Evolutionary conservation across 2,797 vertebrate genomes (phyloP).

Genomic region (Ataeniobius toweri): DNA sequence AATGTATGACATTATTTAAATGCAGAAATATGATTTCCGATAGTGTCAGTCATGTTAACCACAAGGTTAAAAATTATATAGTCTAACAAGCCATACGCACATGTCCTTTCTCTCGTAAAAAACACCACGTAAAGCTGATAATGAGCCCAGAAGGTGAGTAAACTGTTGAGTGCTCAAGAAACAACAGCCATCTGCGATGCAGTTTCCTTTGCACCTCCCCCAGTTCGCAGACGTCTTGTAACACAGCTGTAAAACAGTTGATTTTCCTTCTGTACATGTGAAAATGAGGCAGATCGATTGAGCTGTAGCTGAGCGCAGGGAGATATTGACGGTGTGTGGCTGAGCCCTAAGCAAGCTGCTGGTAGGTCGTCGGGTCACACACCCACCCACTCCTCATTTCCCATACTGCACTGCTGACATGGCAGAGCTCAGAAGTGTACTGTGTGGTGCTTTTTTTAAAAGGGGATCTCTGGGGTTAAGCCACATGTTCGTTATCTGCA

Average conservation of each 20-base stretch:
- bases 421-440: slow-evolving; percentile 62
- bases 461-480: slow-evolving; percentile 69
- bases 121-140: slow-evolving; percentile 54
- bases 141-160: slow-evolving; percentile 73
- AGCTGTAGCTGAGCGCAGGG: slow-evolving; percentile 61
- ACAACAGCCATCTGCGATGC: slow-evolving; percentile 73
- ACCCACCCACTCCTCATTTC: slow-evolving; percentile 79
- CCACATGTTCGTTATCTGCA: slow-evolving; percentile 56
- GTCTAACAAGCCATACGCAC: slow-evolving; percentile 45
- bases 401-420: slow-evolving; percentile 70
- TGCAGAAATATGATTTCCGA: slow-evolving; percentile 25
- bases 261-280: slow-evolving; percentile 71
- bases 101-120: slow-evolving; percentile 44
- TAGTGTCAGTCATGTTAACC: slow-evolving; percentile 20
- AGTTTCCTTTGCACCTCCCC: slow-evolving; percentile 75
- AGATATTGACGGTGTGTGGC: slow-evolving; percentile 61
- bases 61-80: slow-evolving; percentile 45
- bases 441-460: slow-evolving; percentile 64
- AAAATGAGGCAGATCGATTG: slow-evolving; percentile 75
- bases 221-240: slow-evolving; percentile 72
- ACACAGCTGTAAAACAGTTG: slow-evolving; percentile 68
- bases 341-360: slow-evolving; percentile 65
- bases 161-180: slow-evolving; percentile 67
- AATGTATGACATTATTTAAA: slow-evolving; percentile 12
- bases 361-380: slow-evolving; percentile 72